Evolutionary conservation across 2,113 vertebrate species (phyloP).

Genomic region (Takifugu bimaculatus): DNA sequence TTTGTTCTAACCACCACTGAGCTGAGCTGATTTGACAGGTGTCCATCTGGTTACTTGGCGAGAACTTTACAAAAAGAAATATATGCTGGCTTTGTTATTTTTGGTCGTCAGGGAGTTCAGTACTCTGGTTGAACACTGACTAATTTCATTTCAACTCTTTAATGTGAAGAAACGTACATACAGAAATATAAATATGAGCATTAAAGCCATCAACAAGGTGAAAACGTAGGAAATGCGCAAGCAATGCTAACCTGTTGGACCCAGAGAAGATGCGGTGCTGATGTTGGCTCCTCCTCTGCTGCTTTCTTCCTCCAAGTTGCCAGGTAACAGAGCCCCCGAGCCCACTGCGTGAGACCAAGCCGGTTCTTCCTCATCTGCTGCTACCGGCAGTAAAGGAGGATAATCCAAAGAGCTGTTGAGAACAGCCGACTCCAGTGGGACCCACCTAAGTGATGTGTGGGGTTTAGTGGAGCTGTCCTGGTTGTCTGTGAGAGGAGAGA

Average conservation of each 20-base stretch:
- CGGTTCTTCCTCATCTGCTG: conserved; percentile 49
- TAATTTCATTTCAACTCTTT: too few species aligned
- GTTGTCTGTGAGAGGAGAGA: not conserved
- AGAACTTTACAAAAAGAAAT: too few species aligned
- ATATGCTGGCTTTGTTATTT: not conserved
- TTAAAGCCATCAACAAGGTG: not conserved
- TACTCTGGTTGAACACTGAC: too few species aligned
- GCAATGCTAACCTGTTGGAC: conserved; percentile 49
- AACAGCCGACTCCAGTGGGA: conserved; percentile 37
- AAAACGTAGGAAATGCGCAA: not conserved
- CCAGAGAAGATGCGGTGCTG: conserved; percentile 44
- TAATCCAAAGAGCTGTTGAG: conserved; percentile 47
- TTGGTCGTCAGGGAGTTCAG: too few species aligned
- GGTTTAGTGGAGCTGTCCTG: conserved; percentile 26
- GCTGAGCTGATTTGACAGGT: too few species aligned
- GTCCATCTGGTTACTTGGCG: too few species aligned
- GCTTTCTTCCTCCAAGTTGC: conserved; percentile 63
- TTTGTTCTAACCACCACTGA: too few species aligned
- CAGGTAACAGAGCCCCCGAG: conserved; percentile 57
- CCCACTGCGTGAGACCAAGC: conserved; percentile 61
- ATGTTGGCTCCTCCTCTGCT: conserved; percentile 42
- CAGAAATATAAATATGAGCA: not conserved
- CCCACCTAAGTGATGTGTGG: conserved; percentile 15
- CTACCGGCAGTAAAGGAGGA: conserved; percentile 20
- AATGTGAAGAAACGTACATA: not conserved